Percentiles rank a stretch among this genome's conserved stretches.
phyloP scores from a whole-genome alignment of 2,888 invertebrate genomes.

The Acutogordius australiensis region DNA sequence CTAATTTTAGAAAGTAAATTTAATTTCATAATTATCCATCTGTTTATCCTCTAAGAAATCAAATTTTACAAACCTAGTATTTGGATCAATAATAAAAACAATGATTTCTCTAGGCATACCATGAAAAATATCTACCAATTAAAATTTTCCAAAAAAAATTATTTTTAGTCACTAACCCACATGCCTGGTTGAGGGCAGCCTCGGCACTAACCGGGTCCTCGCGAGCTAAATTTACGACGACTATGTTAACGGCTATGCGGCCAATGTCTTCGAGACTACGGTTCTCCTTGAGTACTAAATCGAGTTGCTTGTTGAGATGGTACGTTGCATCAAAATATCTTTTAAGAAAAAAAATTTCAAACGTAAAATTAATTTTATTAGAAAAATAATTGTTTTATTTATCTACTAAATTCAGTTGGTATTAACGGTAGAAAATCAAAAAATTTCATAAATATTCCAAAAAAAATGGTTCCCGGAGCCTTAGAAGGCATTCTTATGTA shows the following conservation, averaged over 20 bases:
- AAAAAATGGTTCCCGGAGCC: neutral
- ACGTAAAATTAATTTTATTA: neutral
- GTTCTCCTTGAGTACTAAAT: neutral
- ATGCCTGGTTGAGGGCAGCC: neutral
- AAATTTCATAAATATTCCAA: neutral
- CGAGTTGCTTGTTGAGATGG: constrained; percentile 1
- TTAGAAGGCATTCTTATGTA: neutral
- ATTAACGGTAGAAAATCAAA: neutral
- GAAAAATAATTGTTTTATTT: neutral
- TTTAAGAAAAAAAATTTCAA: neutral
- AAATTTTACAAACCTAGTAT: too few relatives aligned
- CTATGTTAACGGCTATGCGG: neutral
- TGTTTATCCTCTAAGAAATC: too few relatives aligned
- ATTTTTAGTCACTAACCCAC: too few relatives aligned
- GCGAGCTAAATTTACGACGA: neutral
- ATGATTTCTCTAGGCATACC: too few relatives aligned
- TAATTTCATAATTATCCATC: too few relatives aligned
- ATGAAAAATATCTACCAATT: too few relatives aligned
- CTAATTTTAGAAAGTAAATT: too few relatives aligned
- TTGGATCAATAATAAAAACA: too few relatives aligned
- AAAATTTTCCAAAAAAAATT: too few relatives aligned
- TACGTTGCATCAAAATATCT: neutral
- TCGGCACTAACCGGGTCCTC: neutral
- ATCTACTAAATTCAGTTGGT: neutral
- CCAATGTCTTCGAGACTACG: neutral